Conservation (phyloP, 92 coral and sea anemone genomes). For the Porites lobata region DNA sequence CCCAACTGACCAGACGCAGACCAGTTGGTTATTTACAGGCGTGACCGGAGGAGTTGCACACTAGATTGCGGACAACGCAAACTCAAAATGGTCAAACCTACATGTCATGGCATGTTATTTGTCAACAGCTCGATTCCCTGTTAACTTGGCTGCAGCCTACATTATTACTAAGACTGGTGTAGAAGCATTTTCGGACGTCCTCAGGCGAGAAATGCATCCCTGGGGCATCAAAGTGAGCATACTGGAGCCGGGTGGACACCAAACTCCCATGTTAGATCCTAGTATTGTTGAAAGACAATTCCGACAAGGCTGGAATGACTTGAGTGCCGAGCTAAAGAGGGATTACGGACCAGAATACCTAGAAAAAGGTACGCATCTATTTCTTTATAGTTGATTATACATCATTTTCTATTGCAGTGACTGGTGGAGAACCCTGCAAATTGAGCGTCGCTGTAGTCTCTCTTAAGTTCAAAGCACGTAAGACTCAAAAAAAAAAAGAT, state of each 20-base stretch:
- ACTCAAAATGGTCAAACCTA: too few species aligned
- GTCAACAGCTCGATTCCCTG: conserved; percentile 52
- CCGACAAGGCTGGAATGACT: conserved; percentile 57
- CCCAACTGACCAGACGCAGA: too few species aligned
- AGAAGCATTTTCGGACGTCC: conserved; percentile 74
- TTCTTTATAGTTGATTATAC: not conserved
- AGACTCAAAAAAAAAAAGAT: too few species aligned
- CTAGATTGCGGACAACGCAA: too few species aligned
- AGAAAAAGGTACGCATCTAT: not conserved
- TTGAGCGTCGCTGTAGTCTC: too few species aligned
- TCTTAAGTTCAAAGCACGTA: too few species aligned
- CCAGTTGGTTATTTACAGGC: too few species aligned
- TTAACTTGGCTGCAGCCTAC: conserved; percentile 55
- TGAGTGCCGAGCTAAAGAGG: conserved; percentile 49
- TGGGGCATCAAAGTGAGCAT: conserved; percentile 75
- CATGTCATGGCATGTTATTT: not conserved
- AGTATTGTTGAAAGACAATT: not conserved
- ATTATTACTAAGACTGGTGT: conserved; percentile 75
- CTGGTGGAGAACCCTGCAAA: too few species aligned
- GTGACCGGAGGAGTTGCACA: too few species aligned
- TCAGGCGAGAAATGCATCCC: conserved; percentile 66
- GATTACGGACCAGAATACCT: conserved; percentile 65
- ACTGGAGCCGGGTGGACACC: conserved; percentile 83
- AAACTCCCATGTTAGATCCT: conserved; percentile 59
- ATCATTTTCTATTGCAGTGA: too few species aligned